phyloP scores from a whole-genome alignment of 2,888 invertebrate species.

The Folsomia manolachei region DNA sequence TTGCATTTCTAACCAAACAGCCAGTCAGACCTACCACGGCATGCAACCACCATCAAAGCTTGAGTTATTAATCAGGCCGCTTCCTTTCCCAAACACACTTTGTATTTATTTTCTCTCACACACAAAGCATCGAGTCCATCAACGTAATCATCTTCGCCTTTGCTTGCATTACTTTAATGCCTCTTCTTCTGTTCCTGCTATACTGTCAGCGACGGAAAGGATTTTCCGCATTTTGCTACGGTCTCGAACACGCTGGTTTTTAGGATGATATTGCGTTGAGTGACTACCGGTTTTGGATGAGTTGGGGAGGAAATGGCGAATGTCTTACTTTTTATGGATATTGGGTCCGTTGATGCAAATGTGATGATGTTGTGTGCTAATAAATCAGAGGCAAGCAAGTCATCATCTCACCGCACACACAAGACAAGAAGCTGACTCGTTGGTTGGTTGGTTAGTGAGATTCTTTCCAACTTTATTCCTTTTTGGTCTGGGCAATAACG shows the following conservation, averaged over 20 bases:
- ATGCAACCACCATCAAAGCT: not conserved
- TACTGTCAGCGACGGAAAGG: not conserved
- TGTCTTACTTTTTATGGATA: conserved; percentile 15
- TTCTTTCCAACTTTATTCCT: not conserved
- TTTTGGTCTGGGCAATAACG: not conserved
- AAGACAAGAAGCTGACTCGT: not conserved
- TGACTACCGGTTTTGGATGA: not conserved
- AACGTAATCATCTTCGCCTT: not conserved
- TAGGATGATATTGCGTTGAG: not conserved
- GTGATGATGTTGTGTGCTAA: conserved; percentile 2
- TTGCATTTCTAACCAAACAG: conserved; percentile 30
- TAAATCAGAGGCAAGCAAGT: not conserved
- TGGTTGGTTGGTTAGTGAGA: not conserved
- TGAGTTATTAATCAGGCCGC: not conserved
- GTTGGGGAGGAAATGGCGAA: not conserved
- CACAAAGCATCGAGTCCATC: not conserved
- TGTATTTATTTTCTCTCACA: not conserved
- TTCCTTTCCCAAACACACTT: not conserved
- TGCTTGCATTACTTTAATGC: too few species aligned
- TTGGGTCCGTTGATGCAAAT: conserved; percentile 11
- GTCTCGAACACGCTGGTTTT: not conserved
- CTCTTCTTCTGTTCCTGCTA: not conserved
- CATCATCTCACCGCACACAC: too few species aligned
- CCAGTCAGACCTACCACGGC: conserved; percentile 12
- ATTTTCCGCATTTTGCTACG: conserved; percentile 3